Conservation (phyloP, 2,113 vertebrate genomes). For the Petroica traversi region DNA sequence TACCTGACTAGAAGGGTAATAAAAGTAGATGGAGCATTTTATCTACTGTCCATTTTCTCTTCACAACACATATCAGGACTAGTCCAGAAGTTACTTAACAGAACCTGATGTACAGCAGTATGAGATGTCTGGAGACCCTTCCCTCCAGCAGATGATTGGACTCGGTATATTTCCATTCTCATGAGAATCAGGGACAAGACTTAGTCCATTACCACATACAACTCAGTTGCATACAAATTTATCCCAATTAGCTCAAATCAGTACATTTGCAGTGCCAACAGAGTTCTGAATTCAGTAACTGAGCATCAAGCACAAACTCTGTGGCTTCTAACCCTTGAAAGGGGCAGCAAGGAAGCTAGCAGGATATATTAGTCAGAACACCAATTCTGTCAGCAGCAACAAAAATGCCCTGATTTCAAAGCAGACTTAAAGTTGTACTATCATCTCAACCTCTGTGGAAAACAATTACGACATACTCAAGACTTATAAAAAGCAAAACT, state of each 20-base stretch:
- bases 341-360: background rate
- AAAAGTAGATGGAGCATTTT: background rate
- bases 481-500: background rate
- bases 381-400: background rate
- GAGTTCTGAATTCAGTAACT: background rate
- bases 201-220: background rate
- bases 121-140: background rate
- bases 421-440: background rate
- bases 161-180: background rate
- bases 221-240: background rate
- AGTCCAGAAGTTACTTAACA: background rate
- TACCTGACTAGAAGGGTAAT: background rate
- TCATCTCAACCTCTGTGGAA: background rate
- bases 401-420: background rate
- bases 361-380: background rate
- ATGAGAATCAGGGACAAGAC: background rate
- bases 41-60: background rate
- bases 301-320: background rate
- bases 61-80: background rate
- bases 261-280: background rate
- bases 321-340: background rate
- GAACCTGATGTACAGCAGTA: background rate
- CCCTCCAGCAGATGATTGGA: background rate
- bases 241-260: background rate
- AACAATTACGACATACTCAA: background rate